Conservation (phyloP, 2,113 vertebrate species). For the Sturnira hondurensis region DNA sequence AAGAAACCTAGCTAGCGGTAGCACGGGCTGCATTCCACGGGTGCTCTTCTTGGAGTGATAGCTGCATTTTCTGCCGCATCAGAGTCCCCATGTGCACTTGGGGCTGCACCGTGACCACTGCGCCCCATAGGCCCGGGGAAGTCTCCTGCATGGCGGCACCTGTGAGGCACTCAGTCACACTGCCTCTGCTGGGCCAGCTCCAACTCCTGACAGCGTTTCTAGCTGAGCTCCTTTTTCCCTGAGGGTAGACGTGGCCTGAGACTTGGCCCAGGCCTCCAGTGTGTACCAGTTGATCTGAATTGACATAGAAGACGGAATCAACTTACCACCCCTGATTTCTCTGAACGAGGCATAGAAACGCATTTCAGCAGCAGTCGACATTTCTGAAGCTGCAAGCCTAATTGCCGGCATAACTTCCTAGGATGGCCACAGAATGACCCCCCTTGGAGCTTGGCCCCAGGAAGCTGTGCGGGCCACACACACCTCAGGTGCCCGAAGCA, state of each 20-base stretch:
- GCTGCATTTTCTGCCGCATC: neutral
- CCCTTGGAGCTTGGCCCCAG: neutral
- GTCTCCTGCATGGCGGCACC: neutral
- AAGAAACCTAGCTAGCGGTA: neutral
- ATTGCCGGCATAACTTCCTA: neutral
- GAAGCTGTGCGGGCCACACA: neutral
- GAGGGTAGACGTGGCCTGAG: neutral
- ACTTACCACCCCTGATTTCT: neutral
- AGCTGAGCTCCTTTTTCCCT: neutral
- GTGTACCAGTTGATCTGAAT: neutral
- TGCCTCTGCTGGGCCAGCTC: fast-evolving
- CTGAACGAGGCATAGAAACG: neutral
- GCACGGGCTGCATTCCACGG: neutral
- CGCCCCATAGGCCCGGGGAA: neutral
- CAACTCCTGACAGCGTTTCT: neutral
- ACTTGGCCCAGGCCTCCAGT: neutral
- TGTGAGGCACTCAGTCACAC: neutral
- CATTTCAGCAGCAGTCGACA: neutral
- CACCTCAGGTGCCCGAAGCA: neutral
- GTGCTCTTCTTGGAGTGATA: neutral
- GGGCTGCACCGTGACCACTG: neutral
- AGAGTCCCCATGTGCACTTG: neutral
- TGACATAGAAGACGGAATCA: neutral
- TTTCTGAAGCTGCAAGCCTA: neutral
- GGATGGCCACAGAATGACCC: neutral